A percentile compares a stretch with the other conserved stretches of the same genome.
Conservation (phyloP, 2,888 invertebrate genomes). For the Itoplectis maculator region DNA sequence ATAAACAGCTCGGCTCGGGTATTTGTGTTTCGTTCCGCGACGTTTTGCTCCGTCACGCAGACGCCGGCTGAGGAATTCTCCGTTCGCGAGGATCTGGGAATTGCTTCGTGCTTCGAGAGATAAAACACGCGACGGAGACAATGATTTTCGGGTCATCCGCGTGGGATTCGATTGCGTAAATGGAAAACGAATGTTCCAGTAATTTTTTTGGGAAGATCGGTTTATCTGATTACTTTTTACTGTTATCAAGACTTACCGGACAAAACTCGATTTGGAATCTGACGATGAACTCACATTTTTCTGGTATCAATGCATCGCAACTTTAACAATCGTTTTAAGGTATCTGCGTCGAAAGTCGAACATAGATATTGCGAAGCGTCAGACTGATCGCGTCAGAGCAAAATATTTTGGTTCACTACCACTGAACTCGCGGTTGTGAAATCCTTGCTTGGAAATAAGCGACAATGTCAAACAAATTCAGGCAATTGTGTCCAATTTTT, state of each 20-base stretch:
- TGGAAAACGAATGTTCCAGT: background rate
- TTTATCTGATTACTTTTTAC: background rate
- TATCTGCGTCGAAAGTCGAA: background rate
- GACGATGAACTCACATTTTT: background rate
- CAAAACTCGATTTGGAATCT: background rate
- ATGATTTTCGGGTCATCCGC: background rate
- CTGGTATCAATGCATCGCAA: background rate
- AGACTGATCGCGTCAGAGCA: background rate
- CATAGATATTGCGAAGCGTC: background rate
- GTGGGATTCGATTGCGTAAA: background rate
- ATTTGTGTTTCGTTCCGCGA: background rate
- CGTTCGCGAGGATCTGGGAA: background rate
- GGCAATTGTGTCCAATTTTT: no score
- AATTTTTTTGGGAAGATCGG: background rate
- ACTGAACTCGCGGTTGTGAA: background rate
- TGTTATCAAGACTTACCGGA: background rate
- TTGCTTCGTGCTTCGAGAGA: background rate
- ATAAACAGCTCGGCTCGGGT: background rate
- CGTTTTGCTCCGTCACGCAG: background rate
- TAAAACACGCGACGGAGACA: background rate
- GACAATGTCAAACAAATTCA: background rate
- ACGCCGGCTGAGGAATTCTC: background rate
- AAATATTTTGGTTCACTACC: background rate
- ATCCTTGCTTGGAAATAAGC: background rate
- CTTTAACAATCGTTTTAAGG: background rate